Percentiles rank a stretch among this genome's conserved stretches.
Conservation (phyloP, 2,797 vertebrate genomes). For the Poeciliopsis presidionis region DNA sequence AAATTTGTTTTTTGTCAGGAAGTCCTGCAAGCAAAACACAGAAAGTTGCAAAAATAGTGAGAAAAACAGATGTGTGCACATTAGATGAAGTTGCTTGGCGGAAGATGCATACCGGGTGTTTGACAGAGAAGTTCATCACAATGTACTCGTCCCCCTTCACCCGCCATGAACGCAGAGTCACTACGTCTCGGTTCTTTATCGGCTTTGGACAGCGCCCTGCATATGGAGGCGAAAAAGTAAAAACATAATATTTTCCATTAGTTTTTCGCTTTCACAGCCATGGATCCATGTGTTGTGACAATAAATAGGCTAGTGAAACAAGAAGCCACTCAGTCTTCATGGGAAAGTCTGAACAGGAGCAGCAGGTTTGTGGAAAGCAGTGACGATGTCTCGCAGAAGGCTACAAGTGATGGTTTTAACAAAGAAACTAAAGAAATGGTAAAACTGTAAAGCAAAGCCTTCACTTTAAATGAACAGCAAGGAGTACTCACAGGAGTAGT, state of each 20-base stretch:
- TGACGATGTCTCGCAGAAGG: too few relatives aligned
- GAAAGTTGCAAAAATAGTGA: neutral
- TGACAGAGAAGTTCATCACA: conserved; percentile 82
- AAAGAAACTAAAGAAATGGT: neutral
- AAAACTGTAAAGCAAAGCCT: neutral
- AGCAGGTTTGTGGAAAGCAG: neutral
- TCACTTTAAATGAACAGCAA: neutral
- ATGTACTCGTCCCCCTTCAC: conserved; percentile 75
- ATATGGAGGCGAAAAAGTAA: neutral
- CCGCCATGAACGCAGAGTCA: conserved; percentile 82
- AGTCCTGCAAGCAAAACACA: conserved; percentile 67
- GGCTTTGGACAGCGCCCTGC: conserved; percentile 81
- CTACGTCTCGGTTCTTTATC: conserved; percentile 81
- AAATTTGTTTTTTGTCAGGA: conserved; percentile 71
- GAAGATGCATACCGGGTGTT: conserved; percentile 74
- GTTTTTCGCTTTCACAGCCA: conserved; percentile 5
- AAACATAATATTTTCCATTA: neutral
- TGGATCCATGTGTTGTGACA: conserved; percentile 49
- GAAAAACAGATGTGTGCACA: neutral
- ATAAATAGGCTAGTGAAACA: conserved; percentile 46
- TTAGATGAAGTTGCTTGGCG: neutral
- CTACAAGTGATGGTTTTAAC: neutral
- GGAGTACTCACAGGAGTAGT: conserved; percentile 81
- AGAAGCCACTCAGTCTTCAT: conserved; percentile 1
- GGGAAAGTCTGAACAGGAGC: neutral